Base-by-base conservation (phyloP, 2,888 invertebrate genomes). In the Ophraella communa region DNA sequence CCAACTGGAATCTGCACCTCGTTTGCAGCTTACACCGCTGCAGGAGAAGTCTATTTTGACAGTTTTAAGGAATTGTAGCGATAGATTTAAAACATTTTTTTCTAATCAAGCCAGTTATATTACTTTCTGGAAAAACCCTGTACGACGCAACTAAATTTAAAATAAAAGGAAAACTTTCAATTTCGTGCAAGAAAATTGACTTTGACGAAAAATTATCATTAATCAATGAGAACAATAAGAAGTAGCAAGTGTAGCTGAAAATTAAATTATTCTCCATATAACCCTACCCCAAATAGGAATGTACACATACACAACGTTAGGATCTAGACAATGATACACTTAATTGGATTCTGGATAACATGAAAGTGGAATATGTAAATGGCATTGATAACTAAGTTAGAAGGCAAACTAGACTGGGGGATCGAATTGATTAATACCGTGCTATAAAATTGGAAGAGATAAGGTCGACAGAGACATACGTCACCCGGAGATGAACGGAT, bases 241-340 rank as follows among this genome's bases (percentile, higher is more conserved):
- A 8, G 14, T 10, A 51, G 51, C 42, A 24, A 47, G 51, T 47
- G 51, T 39, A 44, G 44, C 1, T 42, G 20, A 45, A 53, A 60
- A 53, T 53, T 60, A 33, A 53, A 60, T 60, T 60, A 60, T 53
- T 60, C 33, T 30, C 21, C 14, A 45, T 60, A 60, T 60, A 44
- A 53, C 53, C 30, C 21, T 18, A 18, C 3, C 21, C 8, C n/a
- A 7, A 45, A 11, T n/a, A 21, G 45, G 10, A 39, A 39, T 11
- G 11, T 11, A 30, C 27, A 27, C 27, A 27, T 11, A 42, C 20
- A 45, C 7, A 18, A 3, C 10, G 11, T 11, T 4, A 45, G 4
- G 20, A 21, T 14, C 20, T 11, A 21, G 21, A 45, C 45, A 45
- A 45, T 45, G 45, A 45, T 21, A 21, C 20, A 45, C 21, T 21